Conservation (phyloP, 2,888 invertebrate genomes). For the Hartigia nigra region DNA sequence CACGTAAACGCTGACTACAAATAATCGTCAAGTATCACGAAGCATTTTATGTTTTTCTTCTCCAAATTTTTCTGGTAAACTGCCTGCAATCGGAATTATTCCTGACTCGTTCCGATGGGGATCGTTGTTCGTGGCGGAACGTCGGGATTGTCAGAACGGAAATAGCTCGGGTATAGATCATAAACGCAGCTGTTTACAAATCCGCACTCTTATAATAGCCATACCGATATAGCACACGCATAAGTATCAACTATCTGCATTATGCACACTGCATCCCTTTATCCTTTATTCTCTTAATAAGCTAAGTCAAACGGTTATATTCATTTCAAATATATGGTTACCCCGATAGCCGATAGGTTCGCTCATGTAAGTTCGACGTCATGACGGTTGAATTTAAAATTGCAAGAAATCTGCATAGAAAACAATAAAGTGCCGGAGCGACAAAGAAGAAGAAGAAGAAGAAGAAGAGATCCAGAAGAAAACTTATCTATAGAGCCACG, state of each 20-base stretch:
- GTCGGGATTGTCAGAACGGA: conserved; percentile 52
- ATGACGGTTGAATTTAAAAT: neutral
- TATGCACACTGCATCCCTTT: neutral
- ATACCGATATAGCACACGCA: neutral
- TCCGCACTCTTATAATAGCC: neutral
- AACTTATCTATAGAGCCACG: neutral
- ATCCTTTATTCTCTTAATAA: neutral
- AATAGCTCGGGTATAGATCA: conserved; percentile 53
- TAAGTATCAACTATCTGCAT: neutral
- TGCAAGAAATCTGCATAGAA: neutral
- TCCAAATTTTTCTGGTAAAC: no score
- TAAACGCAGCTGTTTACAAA: conserved; percentile 38
- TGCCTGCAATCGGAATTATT: neutral
- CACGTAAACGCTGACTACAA: neutral
- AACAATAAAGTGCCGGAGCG: neutral
- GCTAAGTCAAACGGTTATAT: neutral
- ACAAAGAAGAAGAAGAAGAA: neutral
- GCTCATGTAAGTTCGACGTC: no score
- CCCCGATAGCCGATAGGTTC: neutral
- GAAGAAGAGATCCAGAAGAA: neutral
- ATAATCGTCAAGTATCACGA: neutral
- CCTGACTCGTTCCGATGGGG: conserved; percentile 24
- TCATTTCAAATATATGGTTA: neutral
- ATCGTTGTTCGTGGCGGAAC: conserved; percentile 57
- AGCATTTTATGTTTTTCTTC: no score